Percentiles rank a stretch among this genome's conserved stretches.
These are phyloP conservation scores for Tringa solitaria DNA, from an alignment of 2,113 vertebrate genomes.

Conservation along the genomic window DNA sequence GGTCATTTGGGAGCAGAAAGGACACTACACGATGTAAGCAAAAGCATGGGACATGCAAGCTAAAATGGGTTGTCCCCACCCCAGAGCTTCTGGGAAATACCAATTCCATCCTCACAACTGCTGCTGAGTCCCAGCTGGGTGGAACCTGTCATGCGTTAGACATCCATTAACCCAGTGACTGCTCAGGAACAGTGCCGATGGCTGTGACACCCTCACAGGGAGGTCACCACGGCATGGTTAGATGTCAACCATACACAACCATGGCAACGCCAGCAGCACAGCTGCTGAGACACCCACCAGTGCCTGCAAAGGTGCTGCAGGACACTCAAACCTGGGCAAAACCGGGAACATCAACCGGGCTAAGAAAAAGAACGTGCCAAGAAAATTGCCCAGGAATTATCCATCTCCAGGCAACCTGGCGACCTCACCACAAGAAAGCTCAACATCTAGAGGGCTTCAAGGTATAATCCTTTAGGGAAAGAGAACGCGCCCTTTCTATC, in stretches of 20 bases:
- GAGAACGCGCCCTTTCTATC: neutral
- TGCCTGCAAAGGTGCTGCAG: neutral
- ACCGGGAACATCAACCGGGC: accelerated
- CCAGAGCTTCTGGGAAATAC: neutral
- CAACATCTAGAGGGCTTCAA: neutral
- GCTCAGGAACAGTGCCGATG: accelerated
- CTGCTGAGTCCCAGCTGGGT: accelerated
- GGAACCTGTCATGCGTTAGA: accelerated
- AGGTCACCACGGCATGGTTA: accelerated
- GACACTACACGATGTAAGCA: neutral
- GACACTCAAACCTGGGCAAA: neutral
- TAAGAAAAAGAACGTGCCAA: accelerated
- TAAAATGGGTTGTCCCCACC: accelerated
- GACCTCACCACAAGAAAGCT: neutral
- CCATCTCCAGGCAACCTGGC: neutral
- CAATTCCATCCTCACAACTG: neutral
- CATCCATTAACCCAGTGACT: neutral
- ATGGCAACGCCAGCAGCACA: accelerated
- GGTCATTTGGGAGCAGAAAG: neutral
- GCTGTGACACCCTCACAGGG: neutral
- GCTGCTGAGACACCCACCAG: neutral
- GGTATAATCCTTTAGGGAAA: neutral
- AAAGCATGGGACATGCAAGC: accelerated
- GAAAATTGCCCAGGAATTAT: neutral
- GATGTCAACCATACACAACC: accelerated